Base-by-base conservation (phyloP, 2,888 invertebrate species). In the Actias luna region DNA sequence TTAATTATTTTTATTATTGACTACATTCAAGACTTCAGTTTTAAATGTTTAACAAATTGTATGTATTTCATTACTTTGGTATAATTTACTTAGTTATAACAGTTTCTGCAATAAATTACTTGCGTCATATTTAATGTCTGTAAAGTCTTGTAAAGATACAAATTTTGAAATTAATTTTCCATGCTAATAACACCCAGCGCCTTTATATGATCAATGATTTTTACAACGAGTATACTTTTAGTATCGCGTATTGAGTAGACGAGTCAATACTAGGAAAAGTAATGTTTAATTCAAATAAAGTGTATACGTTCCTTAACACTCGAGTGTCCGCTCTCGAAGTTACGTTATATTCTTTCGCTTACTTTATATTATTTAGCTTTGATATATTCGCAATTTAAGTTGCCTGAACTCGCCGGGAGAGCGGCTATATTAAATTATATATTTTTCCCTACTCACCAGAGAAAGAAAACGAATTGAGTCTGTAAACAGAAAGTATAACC, bases 351-450 rank as follows among this genome's bases (percentile, higher is more conserved):
- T 88, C 85, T 86, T 85, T 83, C 77, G 82, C 80, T 84, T 84
- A 87, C 87, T 88, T 88, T 80, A 87, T 87, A 85, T 88, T 89
- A 89, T 89, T 89, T 87, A 86, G 87, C 88, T 90, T 89, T 88
- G 90, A 89, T 89, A 89, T 87, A 89, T 88, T 89, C 84, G 85
- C 88, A 90, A 90, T 90, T 89, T 89, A 90, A 90, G 85, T 90
- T 90, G 87, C 83, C 84, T 85, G 81, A 85, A 90, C 84, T 90
- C 88, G 82, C 78, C 84, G 78, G 80, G 72, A 76, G 82, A 83
- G 84, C 78, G 82, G 74, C 77, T 68, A 82, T 87, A 89, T 89
- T 85, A 88, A 89, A 87, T 88, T 88, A 87, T 85, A 83, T 82
- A 76, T 83, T 87, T 87, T 88, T 79, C 76, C 72, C 70, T 79